Evolutionary conservation across 1,140 invertebrate species (phyloP), one percentile per base, ranked within the genome.

Genomic region (Coelopa frigida): DNA sequence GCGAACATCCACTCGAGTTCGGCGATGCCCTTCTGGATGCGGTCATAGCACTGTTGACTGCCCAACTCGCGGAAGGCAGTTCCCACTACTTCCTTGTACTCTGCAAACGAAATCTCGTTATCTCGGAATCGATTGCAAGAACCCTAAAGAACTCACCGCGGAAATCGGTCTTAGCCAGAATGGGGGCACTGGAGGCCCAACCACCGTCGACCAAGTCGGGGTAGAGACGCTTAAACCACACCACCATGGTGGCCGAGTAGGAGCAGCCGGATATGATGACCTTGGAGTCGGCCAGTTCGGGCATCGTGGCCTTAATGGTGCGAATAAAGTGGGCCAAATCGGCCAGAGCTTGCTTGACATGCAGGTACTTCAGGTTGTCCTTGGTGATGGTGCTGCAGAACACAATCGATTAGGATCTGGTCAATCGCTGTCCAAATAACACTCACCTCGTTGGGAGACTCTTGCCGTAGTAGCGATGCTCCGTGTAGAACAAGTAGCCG

Each of bases 381-480:
- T 76, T 65, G 12, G 75, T 76, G 32, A 79, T 70, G 5, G 58
- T 53, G 5, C 60, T 65, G 21, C 12, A 26, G 33, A 21, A 37
- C 11, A 38, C 3, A 6, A 36, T 10, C 11, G 14, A 5, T 41
- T 41, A n/a, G 6, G 33, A 11, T 6, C 33, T 10, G 33, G 33
- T 11, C 33, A 6, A 6, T 27, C 12, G n/a, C 10, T 17, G n/a
- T 33, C 31, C 17, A 5, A 14, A 14, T 7, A 11, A 10, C 4
- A 53, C 73, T 70, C 73, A 88, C 84, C 52, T 46, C 33, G 79
- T 84, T 4, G 88, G 89, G 50, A 75, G 74, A 58, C 83, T 87
- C 51, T 82, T 56, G 24, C 89, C 89, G 65, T 90, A 92, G 68
- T 79, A 92, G 38, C 88, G 75, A 69, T 93, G 89, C 59, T 93